Evolutionary conservation across 1,140 invertebrate species (phyloP), one percentile per base, ranked within the genome.

Genomic region (Acromyrmex charruanus): DNA sequence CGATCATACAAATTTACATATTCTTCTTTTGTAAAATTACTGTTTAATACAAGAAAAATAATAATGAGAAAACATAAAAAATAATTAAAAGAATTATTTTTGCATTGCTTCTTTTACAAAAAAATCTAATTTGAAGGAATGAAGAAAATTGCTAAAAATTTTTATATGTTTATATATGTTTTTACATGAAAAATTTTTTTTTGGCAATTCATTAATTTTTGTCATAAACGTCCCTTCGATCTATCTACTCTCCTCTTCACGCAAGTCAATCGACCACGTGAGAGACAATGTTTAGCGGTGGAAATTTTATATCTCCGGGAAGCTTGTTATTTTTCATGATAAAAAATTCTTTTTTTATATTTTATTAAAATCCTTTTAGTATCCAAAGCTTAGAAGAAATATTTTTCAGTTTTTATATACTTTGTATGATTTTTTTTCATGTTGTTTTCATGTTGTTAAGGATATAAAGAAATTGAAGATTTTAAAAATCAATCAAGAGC

Each of bases 231-330:
- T 66, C 10, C 4, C 51, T 81, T 79, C 12, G 14, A 3, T 81
- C 79, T 71, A 71, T 49, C 66, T 10, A 81, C 35, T 58, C 66
- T 71, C 53, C 79, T 69, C 66, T 71, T 6, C 21, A 44, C 51
- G n/a, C 51, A 21, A 58, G 21, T 7, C 14, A 69, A 16, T 81
- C 25, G 49, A 79, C 44, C 35, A 63, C 18, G 59, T 4, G n/a
- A 69, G 31, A 80, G 21, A 58, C n/a, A 16, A 39, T 31, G 31
- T 35, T 79, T 53, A 35, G n/a, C 28, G 63, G 14, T 68, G 49
- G 31, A 80, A 81, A 28, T 58, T 58, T 2, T 44, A 71, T 81
- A 68, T 49, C 9, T 16, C 14, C 65, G 7, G 9, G 6, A 14
- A 55, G 12, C 35, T 21, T 16, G 14, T 14, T 71, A 39, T 1